phyloP scores from a whole-genome alignment of 2,113 vertebrate genomes.

The Datnioides undecimradiatus region DNA sequence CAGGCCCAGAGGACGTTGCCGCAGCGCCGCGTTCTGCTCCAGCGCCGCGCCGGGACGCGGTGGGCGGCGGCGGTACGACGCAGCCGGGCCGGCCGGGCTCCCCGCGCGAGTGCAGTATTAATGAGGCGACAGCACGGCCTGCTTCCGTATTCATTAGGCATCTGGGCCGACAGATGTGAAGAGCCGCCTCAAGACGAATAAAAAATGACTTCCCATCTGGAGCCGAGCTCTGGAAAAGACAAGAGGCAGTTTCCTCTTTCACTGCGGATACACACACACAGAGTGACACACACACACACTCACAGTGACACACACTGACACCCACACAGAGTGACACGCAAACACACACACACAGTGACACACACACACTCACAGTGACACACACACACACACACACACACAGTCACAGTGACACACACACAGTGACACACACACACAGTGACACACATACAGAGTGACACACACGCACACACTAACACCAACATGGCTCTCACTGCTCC shows the following conservation, averaged over 20 bases:
- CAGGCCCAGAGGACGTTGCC: conserved; percentile 72
- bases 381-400: conserved; percentile 10
- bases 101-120: conserved; percentile 85
- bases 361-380: too few relatives aligned
- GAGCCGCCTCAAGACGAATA: conserved; percentile 86
- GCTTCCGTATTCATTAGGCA: conserved; percentile 87
- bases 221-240: conserved; percentile 84
- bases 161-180: conserved; percentile 88
- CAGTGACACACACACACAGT: background rate
- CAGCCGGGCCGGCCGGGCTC: conserved; percentile 70
- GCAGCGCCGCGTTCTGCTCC: conserved; percentile 76
- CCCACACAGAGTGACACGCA: too few relatives aligned
- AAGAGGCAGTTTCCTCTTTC: conserved; percentile 74
- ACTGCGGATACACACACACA: background rate
- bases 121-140: conserved; percentile 85
- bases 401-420: background rate
- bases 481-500: too few relatives aligned
- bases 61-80: conserved; percentile 59
- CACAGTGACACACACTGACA: conserved; percentile 6
- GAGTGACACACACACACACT: background rate
- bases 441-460: too few relatives aligned
- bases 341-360: too few relatives aligned
- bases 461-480: too few relatives aligned
- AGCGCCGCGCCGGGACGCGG: conserved; percentile 68
- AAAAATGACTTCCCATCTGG: conserved; percentile 89